These are phyloP conservation scores for Brachionus angularis DNA, from an alignment of 1,140 invertebrate species.

Conservation along the genomic window DNA sequence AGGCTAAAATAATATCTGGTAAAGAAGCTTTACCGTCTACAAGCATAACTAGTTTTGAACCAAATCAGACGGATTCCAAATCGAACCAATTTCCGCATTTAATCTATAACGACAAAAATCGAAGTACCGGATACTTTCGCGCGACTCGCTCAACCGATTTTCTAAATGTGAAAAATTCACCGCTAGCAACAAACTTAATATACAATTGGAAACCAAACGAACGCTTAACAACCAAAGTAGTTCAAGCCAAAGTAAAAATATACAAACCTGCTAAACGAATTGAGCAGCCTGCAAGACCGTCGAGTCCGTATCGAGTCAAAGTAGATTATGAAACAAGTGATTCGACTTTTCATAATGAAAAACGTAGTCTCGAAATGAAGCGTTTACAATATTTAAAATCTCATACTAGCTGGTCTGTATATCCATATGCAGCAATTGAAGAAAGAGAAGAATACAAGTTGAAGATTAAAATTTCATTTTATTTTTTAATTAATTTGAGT, in stretches of 20 bases:
- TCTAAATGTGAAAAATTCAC: conserved; percentile 25
- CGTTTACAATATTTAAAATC: conserved; percentile 11
- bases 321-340: conserved; percentile 25
- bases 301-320: conserved; percentile 21
- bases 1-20: conserved; percentile 39
- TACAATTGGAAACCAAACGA: conserved; percentile 41
- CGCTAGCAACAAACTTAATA: conserved; percentile 9
- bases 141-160: conserved; percentile 18
- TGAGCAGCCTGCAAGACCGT: conserved; percentile 12
- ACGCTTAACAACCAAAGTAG: background rate
- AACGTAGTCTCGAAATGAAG: conserved; percentile 22
- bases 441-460: conserved; percentile 41
- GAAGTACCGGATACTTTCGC: conserved; percentile 1
- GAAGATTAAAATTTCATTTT: background rate
- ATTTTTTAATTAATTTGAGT: background rate
- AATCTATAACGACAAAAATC: conserved; percentile 17
- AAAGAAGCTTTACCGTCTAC: background rate
- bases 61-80: background rate
- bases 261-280: conserved; percentile 35
- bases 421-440: conserved; percentile 27
- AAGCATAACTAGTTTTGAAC: conserved; percentile 2
- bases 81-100: background rate
- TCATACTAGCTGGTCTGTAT: conserved; percentile 36
- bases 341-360: conserved; percentile 30
- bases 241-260: conserved; percentile 38